Evolutionary conservation across 2,113 vertebrate genomes (phyloP), one percentile per base, ranked within the genome.

Genomic region (Gopherus flavomarginatus): DNA sequence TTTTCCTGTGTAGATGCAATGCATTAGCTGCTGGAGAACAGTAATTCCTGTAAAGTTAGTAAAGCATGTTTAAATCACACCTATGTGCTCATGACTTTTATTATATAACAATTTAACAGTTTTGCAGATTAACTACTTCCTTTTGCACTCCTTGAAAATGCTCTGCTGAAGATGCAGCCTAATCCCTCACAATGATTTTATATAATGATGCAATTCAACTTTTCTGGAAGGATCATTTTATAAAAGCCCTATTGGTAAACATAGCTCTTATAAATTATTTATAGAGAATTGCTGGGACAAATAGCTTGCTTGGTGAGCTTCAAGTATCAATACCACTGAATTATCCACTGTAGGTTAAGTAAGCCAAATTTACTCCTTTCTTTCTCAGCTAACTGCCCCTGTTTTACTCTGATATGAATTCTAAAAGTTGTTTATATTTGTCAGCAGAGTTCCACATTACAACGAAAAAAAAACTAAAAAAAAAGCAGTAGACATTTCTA

Each of bases 41-140:
- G 56, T 89, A 94, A 95, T 94, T 96, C 62, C 92, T 96, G 57
- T 79, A 87, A 65, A 96, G 65, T 95, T 94, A 93, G 62, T 88
- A 97, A 95, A 94, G 83, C 72, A 94, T 91, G 86, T 89, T 97
- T 97, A 97, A 97, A 97, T 97, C 95, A 96, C 88, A 95, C 69
- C 94, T 97, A 96, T 85, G 84, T 65, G 75, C 85, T 94, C 83
- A 14, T 94, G 96, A 96, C 96, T 96, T 97, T 97, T 97, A 90
- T 94, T 91, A 96, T 79, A 72, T 38, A 96, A 85, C 94, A 95
- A 95, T 97, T 97, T 96, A 96, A 93, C 91, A 86, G 52, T 94
- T 95, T 94, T 93, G n/a, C 75, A 95, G 93, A 96, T 97, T 95
- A 97, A 96, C 52, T 92, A 57, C 83, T 96, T 88, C 86, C 78